phyloP scores from a whole-genome alignment of 2,797 vertebrate species.

The Pseudocheirus occidentalis region DNA sequence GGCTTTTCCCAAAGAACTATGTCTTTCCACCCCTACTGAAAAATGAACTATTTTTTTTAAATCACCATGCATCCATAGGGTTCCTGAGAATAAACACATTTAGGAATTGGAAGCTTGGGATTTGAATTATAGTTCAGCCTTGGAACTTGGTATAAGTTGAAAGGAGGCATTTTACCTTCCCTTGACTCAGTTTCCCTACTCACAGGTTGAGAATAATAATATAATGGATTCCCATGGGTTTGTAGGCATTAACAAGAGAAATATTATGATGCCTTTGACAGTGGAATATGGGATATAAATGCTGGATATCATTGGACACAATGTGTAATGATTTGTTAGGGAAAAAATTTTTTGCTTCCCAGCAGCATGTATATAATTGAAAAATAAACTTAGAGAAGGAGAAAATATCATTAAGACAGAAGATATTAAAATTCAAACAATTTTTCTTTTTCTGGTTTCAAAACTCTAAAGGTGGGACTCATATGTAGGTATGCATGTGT shows the following conservation, averaged over 20 bases:
- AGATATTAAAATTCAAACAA: constrained; percentile 32
- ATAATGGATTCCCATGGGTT: neutral
- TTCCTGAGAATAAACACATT: constrained; percentile 28
- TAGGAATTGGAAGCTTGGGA: constrained; percentile 4
- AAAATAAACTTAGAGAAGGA: constrained; percentile 16
- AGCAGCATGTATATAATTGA: neutral
- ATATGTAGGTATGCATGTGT: neutral
- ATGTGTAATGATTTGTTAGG: neutral
- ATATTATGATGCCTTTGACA: neutral
- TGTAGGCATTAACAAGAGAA: neutral
- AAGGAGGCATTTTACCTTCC: constrained; percentile 14
- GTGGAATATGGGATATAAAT: neutral
- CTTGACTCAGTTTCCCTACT: constrained; percentile 32
- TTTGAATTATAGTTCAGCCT: constrained; percentile 29
- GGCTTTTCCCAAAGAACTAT: neutral
- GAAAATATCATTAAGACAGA: neutral
- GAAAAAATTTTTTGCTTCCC: constrained; percentile 7
- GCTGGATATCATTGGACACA: neutral
- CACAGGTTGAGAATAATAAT: constrained; percentile 13
- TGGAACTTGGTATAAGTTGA: neutral
- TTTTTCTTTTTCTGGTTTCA: neutral
- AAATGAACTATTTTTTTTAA: constrained; percentile 5
- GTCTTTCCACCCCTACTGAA: neutral
- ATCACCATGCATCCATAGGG: neutral
- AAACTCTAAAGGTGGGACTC: constrained; percentile 5